Evolutionary conservation across 2,797 vertebrate species (phyloP).

Genomic region (Sarcoramphus papa): DNA sequence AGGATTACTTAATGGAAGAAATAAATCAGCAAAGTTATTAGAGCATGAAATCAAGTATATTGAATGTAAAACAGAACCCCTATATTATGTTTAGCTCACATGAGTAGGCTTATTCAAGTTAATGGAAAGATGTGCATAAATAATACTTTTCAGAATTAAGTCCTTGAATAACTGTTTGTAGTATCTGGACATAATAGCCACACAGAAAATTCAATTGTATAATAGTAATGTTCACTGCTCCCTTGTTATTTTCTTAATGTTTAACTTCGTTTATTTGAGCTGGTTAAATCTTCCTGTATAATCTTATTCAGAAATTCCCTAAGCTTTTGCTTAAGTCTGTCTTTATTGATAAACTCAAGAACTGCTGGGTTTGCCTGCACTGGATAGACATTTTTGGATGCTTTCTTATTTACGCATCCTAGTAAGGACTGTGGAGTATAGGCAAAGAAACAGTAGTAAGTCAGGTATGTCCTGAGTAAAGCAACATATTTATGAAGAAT

Average conservation of each 20-base stretch:
- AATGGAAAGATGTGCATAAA: background rate
- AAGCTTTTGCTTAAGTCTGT: background rate
- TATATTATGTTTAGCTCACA: background rate
- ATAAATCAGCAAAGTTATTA: constrained; percentile 65
- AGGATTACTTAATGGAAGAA: constrained; percentile 53
- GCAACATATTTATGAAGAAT: background rate
- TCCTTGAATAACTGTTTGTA: background rate
- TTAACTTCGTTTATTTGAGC: background rate
- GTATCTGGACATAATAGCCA: background rate
- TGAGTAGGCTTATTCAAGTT: background rate
- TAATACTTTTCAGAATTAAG: background rate
- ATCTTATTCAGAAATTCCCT: background rate
- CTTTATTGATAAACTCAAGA: background rate
- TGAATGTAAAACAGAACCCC: background rate
- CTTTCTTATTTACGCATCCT: background rate
- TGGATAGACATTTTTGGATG: background rate
- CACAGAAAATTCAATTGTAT: background rate
- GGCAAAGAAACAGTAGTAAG: background rate
- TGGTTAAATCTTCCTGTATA: background rate
- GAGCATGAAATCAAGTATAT: constrained; percentile 66
- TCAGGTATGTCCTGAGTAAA: background rate
- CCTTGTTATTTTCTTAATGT: background rate
- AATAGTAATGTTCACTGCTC: background rate
- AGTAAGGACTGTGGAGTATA: background rate
- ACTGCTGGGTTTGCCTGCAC: background rate